Conservation (phyloP, 2,113 vertebrate genomes). For the Tetrao urogallus region DNA sequence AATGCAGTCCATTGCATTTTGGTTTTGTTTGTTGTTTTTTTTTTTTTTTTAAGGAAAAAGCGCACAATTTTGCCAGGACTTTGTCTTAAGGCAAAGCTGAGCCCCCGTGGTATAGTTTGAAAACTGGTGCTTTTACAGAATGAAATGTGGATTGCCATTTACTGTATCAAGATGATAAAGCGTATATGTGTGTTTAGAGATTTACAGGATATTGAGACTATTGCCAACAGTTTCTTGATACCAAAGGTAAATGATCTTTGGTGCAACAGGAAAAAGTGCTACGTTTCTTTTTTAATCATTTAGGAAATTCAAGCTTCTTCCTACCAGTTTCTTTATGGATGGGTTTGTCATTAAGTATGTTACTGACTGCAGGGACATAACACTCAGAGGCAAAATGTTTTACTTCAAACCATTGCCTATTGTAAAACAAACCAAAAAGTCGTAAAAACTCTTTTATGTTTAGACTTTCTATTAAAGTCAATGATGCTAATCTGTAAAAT, state of each 20-base stretch:
- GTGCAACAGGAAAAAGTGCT: neutral
- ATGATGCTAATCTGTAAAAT: conserved; percentile 14
- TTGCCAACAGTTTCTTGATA: neutral
- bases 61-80: neutral
- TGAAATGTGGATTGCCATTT: neutral
- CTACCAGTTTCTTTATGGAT: neutral
- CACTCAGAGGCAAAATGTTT: neutral
- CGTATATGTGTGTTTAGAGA: neutral
- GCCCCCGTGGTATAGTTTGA: neutral
- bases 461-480: neutral
- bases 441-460: conserved; percentile 22
- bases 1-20: rapidly evolving
- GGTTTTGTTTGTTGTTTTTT: neutral
- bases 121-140: neutral
- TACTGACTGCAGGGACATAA: neutral
- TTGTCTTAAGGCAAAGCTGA: neutral
- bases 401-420: neutral
- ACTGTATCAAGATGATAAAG: neutral
- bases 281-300: neutral
- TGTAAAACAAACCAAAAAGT: neutral
- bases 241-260: neutral
- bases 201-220: neutral
- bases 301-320: neutral
- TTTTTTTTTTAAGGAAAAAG: neutral
- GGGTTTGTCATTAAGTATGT: neutral